Base-by-base conservation (phyloP, 2,888 invertebrate genomes). In the Drosophila neotestacea region DNA sequence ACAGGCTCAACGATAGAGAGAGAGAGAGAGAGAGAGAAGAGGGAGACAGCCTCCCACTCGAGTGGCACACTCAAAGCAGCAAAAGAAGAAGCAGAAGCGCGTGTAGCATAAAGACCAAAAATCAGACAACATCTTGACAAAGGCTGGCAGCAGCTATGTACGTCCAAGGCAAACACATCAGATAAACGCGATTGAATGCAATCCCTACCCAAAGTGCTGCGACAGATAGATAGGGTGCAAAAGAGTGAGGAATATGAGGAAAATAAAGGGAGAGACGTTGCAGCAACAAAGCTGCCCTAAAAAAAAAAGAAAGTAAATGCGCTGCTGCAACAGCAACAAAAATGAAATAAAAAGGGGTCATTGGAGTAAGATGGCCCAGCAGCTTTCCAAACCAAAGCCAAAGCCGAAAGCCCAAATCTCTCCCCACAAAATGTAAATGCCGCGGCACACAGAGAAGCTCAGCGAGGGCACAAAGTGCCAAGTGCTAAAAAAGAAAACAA, bases 181-280 rank as follows among this genome's bases (percentile, higher is more conserved):
- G 90, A 84, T 84, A 84, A 77, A 77, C 65, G 66, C 79, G 86
- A 88, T 89, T 89, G 88, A 89, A 89, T 89, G 73, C 83, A 81
- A 54, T 48, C 56, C 60, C 55, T 44, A 39, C n/a, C 63, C 36
- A 39, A 16, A 34, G 34, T 44, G 41, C 61, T 58, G 47, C 11
- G 41, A 39, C 28, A 4, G 22, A 13, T n/a, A 32, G n/a, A 39
- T 16, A 9, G n/a, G 39, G 16, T 16, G 39, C 42, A 22, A 32
- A 36, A 28, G 27, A 30, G 10, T 11, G 5, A 30, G 32, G 32
- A 48, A 22, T 6, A 7, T 32, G 42, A 30, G n/a, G 28, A 34
- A 28, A 13, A 42, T n/a, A 44, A 46, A 38, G 38, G 11, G 41
- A 27, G n/a, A 44, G 30, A 11, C n/a, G 6, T 48, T 54, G 42